Percentiles rank a stretch among this genome's conserved stretches.
These are phyloP conservation scores for Mus spretus DNA, from an alignment of 2,797 vertebrate genomes.

Conservation along the genomic window DNA sequence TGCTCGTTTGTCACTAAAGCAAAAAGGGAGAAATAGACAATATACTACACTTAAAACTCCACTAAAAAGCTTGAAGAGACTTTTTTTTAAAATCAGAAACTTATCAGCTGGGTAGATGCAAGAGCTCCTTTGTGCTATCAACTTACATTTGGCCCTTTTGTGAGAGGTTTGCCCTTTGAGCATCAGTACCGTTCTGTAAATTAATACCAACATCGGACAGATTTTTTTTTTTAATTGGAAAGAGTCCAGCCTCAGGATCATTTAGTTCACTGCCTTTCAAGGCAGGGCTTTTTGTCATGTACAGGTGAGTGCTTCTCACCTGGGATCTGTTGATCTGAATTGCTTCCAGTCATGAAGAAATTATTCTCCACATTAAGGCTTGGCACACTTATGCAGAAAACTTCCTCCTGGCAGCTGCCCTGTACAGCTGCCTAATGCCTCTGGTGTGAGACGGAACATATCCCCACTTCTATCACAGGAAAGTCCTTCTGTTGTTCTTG, in stretches of 20 bases:
- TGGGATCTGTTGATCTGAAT: not conserved
- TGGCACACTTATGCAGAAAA: not conserved
- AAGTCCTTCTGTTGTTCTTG: not conserved
- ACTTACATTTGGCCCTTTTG: not conserved
- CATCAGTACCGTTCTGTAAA: not conserved
- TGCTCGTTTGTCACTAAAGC: not conserved
- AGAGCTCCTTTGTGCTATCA: not conserved
- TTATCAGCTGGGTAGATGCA: not conserved
- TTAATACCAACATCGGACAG: constrained; percentile 1
- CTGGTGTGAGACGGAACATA: not conserved
- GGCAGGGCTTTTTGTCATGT: not conserved
- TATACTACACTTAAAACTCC: constrained; percentile 4
- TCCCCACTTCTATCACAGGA: not conserved
- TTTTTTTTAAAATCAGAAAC: not conserved
- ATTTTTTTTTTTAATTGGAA: not conserved
- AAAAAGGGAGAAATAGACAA: constrained; percentile 7
- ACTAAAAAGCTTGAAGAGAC: not conserved
- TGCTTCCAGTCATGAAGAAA: not conserved
- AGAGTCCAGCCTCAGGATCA: not conserved
- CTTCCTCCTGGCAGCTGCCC: not conserved
- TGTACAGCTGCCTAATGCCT: not conserved
- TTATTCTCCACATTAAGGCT: not conserved
- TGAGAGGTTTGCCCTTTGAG: not conserved
- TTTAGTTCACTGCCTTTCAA: not conserved
- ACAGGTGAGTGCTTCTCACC: not conserved